Conservation (phyloP, 1,140 invertebrate species). For the Aphidius ervi region DNA sequence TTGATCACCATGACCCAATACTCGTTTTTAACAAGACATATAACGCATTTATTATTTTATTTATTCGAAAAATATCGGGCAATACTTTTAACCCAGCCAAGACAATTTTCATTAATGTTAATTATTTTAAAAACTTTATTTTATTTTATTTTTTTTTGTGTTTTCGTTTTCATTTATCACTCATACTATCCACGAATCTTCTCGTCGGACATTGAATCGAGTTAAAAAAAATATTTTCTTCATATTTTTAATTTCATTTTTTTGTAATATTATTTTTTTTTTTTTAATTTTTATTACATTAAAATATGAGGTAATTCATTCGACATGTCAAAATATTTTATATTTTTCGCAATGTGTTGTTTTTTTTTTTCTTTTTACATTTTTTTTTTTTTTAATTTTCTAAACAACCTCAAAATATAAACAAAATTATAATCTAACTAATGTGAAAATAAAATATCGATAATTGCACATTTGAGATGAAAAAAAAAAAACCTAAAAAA, state of each 20-base stretch:
- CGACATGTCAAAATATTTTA: no score
- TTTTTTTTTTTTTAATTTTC: no score
- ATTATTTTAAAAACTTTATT: conserved; percentile 5
- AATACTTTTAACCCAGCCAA: background rate
- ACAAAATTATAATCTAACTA: no score
- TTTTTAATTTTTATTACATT: background rate
- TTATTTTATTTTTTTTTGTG: conserved; percentile 11
- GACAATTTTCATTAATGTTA: conserved; percentile 12
- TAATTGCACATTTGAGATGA: no score
- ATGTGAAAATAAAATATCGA: no score
- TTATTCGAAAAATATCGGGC: conserved; percentile 21
- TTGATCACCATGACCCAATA: conserved; percentile 21
- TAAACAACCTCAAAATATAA: no score
- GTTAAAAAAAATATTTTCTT: background rate
- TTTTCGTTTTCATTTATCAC: background rate
- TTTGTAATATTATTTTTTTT: conserved; percentile 1
- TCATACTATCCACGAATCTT: conserved; percentile 15
- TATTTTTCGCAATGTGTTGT: no score
- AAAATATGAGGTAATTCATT: conserved; percentile 8
- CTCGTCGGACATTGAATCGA: conserved; percentile 8
- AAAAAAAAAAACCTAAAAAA: no score
- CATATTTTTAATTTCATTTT: background rate
- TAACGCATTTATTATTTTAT: conserved; percentile 11
- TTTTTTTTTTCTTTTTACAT: no score
- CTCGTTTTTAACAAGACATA: conserved; percentile 23